Evolutionary conservation across 1,140 invertebrate genomes (phyloP).

Genomic region (Saccostrea glomerata): DNA sequence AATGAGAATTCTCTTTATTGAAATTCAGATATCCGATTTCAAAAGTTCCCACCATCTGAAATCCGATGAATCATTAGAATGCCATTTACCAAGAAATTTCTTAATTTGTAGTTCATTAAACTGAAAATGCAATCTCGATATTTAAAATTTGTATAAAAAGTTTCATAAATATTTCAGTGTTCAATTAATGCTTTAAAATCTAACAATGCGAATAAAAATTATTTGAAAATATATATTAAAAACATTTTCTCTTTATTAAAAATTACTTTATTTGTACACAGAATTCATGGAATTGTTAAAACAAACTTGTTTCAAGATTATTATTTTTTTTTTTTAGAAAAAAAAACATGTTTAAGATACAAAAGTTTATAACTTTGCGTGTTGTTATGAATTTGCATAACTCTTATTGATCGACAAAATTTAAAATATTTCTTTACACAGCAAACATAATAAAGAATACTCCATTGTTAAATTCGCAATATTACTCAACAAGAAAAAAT

Average conservation of each 20-base stretch:
- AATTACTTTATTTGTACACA: background rate
- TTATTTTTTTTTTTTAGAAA: background rate
- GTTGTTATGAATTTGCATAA: constrained; percentile 1
- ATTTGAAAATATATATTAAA: background rate
- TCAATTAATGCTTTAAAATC: background rate
- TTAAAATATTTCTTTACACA: background rate
- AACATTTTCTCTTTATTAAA: background rate
- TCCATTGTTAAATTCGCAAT: background rate
- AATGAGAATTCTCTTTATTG: constrained; percentile 36
- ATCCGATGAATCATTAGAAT: constrained; percentile 29
- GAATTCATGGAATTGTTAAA: background rate
- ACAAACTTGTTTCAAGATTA: background rate
- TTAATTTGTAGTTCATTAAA: constrained; percentile 29
- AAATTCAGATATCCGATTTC: constrained; percentile 36
- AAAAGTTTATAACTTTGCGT: background rate
- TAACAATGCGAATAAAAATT: background rate
- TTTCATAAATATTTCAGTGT: background rate
- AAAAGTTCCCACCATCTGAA: constrained; percentile 35
- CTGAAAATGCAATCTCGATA: background rate
- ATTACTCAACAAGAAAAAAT: constrained; percentile 24
- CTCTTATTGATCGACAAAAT: background rate
- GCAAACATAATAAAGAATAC: background rate
- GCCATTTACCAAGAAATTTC: constrained; percentile 19
- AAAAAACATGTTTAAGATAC: background rate
- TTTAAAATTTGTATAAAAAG: background rate